These are phyloP conservation scores for Engystomops pustulosus DNA, from an alignment of 2,113 vertebrate species.

Conservation along the genomic window DNA sequence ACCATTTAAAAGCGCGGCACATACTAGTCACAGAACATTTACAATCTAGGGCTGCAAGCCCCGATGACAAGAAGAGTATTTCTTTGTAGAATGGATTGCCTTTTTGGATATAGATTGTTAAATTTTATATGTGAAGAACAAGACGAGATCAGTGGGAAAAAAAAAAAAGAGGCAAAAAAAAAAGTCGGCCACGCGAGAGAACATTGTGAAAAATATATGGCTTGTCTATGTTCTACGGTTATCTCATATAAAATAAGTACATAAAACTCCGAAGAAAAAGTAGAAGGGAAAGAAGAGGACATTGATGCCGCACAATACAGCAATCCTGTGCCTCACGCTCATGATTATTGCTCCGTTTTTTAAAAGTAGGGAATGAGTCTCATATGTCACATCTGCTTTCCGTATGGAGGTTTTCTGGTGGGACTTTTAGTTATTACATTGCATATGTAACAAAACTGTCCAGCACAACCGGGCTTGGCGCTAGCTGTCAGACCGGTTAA, in stretches of 20 bases:
- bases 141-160: constrained; percentile 34
- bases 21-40: constrained; percentile 50
- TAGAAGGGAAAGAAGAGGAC: constrained; percentile 26
- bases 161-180: not conserved
- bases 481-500: no score
- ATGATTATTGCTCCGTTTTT: not conserved
- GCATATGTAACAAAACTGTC: no score
- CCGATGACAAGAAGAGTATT: constrained; percentile 57
- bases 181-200: not conserved
- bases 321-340: no score
- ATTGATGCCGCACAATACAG: not conserved
- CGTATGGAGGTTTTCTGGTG: no score
- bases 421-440: no score
- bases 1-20: constrained; percentile 45
- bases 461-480: no score
- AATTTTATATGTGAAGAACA: constrained; percentile 53
- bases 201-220: constrained; percentile 44
- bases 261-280: constrained; percentile 34
- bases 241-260: constrained; percentile 47
- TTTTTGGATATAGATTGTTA: constrained; percentile 58
- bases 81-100: constrained; percentile 55
- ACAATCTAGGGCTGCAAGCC: constrained; percentile 49
- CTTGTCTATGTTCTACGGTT: constrained; percentile 40
- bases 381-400: no score
- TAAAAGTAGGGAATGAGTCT: no score